Conservation (phyloP, 2,888 invertebrate genomes). For the Itoplectis maculator region DNA sequence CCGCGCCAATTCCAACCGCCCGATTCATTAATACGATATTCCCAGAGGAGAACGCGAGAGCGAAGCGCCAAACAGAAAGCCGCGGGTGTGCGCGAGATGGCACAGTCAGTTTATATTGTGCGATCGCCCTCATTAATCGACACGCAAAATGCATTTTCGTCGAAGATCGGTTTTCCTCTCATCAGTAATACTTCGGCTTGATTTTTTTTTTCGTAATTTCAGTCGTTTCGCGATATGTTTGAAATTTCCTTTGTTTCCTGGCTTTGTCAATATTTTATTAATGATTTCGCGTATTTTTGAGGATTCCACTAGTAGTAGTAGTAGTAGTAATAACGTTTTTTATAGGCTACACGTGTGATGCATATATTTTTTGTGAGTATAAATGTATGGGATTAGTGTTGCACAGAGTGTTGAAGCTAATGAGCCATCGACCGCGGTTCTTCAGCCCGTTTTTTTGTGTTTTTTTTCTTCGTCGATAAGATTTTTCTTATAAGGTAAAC, state of each 20-base stretch:
- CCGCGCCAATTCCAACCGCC: constrained; percentile 59
- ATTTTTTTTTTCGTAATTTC: not conserved
- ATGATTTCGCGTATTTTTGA: not conserved
- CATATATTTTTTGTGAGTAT: too few species aligned
- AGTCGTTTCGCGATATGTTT: not conserved
- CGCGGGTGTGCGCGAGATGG: constrained; percentile 39
- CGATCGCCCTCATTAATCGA: constrained; percentile 76
- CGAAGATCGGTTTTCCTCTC: constrained; percentile 41
- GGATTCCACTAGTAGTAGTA: too few species aligned
- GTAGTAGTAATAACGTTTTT: too few species aligned
- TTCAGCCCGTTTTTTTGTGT: too few species aligned
- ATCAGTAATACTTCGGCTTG: not conserved
- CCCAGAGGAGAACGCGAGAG: constrained; percentile 64
- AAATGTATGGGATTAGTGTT: too few species aligned
- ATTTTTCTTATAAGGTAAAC: too few species aligned
- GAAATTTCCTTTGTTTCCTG: too few species aligned
- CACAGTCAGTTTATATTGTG: constrained; percentile 44
- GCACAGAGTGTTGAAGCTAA: too few species aligned
- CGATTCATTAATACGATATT: constrained; percentile 77
- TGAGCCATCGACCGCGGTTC: too few species aligned
- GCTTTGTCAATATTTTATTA: not conserved
- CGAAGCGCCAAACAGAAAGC: constrained; percentile 24
- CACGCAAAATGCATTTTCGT: constrained; percentile 72
- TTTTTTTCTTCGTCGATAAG: too few species aligned
- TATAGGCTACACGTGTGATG: too few species aligned